These are phyloP conservation scores for Catharus fuscescens DNA, from an alignment of 2,113 vertebrate genomes.

Conservation along the genomic window DNA sequence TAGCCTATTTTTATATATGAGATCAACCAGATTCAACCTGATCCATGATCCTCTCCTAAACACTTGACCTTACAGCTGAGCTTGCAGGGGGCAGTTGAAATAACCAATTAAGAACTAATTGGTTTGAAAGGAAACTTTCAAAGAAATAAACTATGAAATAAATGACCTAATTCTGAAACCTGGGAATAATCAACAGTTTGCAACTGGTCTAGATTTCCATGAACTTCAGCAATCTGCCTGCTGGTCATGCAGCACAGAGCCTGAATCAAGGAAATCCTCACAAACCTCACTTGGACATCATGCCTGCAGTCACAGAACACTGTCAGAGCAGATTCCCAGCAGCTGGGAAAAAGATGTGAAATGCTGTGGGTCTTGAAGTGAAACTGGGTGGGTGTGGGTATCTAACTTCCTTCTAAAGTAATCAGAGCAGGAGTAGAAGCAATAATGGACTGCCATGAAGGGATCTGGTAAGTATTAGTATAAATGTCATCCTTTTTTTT, in stretches of 20 bases:
- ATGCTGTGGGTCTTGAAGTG: background rate
- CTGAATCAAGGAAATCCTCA: background rate
- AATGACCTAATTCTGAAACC: background rate
- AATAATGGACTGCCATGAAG: background rate
- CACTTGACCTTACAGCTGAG: background rate
- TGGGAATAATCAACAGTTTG: background rate
- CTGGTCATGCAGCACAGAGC: background rate
- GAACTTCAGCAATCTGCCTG: background rate
- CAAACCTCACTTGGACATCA: background rate
- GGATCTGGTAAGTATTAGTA: background rate
- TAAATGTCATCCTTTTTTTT: background rate
- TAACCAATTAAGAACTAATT: background rate
- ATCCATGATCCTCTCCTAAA: background rate
- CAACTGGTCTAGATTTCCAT: background rate
- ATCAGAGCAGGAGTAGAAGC: background rate
- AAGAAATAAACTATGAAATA: background rate
- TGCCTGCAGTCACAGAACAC: background rate
- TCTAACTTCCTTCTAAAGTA: background rate
- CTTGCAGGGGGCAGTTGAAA: background rate
- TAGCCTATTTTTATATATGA: background rate
- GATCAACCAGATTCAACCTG: background rate
- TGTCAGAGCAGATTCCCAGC: background rate
- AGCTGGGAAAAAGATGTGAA: background rate
- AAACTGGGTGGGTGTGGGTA: background rate
- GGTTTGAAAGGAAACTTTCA: background rate